These are phyloP conservation scores for Spea bombifrons DNA, from an alignment of 2,113 vertebrate species.

Conservation along the genomic window DNA sequence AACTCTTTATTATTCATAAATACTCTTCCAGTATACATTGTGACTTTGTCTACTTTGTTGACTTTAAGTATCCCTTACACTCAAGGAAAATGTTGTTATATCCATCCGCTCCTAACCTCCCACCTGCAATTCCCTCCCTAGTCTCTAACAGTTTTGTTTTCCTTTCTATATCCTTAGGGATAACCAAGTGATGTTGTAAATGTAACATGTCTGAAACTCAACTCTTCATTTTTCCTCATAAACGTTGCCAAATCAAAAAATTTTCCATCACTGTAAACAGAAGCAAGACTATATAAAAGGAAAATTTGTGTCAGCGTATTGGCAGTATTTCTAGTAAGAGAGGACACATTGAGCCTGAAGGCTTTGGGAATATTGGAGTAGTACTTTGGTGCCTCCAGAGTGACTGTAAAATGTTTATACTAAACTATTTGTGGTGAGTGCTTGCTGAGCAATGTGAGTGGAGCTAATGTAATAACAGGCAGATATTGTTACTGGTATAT, in stretches of 20 bases:
- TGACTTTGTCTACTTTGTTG: not conserved
- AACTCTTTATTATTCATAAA: too few relatives aligned
- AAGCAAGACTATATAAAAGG: not conserved
- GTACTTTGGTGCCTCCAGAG: too few relatives aligned
- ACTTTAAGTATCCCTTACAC: conserved; percentile 13
- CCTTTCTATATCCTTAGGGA: not conserved
- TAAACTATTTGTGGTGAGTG: too few relatives aligned
- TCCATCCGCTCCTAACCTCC: conserved; percentile 5
- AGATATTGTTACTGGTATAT: too few relatives aligned
- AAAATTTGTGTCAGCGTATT: conserved; percentile 5
- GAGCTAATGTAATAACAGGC: too few relatives aligned
- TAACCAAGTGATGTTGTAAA: not conserved
- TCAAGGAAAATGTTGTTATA: conserved; percentile 2
- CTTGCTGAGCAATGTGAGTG: too few relatives aligned
- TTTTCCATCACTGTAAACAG: conserved; percentile 10
- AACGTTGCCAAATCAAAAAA: not conserved
- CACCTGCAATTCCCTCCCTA: not conserved
- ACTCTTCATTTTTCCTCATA: not conserved
- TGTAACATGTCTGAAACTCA: conserved; percentile 3
- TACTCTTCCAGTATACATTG: not conserved
- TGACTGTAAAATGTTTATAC: too few relatives aligned
- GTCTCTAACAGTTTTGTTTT: not conserved
- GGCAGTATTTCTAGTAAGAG: not conserved
- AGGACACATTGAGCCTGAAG: not conserved
- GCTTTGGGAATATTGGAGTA: too few relatives aligned